These are phyloP conservation scores for Cavia porcellus DNA, from an alignment of 2,113 vertebrate genomes.

Conservation along the genomic window DNA sequence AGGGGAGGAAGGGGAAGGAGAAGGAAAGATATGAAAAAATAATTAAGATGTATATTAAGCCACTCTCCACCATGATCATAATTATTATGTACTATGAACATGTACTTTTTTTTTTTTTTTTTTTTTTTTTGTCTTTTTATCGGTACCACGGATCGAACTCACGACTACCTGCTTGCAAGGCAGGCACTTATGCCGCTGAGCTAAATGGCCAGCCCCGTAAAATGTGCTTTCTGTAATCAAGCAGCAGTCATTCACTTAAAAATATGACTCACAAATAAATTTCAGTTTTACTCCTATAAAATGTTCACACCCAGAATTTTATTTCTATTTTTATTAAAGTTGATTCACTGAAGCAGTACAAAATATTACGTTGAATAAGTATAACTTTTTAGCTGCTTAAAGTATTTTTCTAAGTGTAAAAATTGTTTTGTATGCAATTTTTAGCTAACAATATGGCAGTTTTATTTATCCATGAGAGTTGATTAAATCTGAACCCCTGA, in stretches of 20 bases:
- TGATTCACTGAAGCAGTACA: not conserved
- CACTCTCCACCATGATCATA: not conserved
- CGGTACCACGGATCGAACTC: too few relatives aligned
- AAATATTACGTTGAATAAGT: not conserved
- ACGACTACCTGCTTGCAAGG: too few relatives aligned
- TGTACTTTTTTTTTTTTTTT: too few relatives aligned
- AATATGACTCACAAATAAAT: not conserved
- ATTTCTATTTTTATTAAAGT: slow-evolving; percentile 46
- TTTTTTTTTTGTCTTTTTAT: too few relatives aligned
- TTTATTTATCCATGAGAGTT: slow-evolving; percentile 41
- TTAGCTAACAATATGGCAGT: not conserved
- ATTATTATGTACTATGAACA: not conserved
- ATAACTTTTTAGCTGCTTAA: not conserved
- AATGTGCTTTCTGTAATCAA: not conserved
- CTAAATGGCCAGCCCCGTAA: not conserved
- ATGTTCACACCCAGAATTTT: not conserved
- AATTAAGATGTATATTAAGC: not conserved
- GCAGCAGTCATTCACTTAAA: not conserved
- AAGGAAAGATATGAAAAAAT: not conserved
- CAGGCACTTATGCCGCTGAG: too few relatives aligned
- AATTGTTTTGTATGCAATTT: slow-evolving; percentile 23
- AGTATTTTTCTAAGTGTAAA: not conserved
- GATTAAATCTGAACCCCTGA: slow-evolving; percentile 14
- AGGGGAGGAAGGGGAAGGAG: too few relatives aligned
- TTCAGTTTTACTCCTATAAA: slow-evolving; percentile 11